phyloP scores from a whole-genome alignment of 1,140 invertebrate species.

The Calosoma granatense region DNA sequence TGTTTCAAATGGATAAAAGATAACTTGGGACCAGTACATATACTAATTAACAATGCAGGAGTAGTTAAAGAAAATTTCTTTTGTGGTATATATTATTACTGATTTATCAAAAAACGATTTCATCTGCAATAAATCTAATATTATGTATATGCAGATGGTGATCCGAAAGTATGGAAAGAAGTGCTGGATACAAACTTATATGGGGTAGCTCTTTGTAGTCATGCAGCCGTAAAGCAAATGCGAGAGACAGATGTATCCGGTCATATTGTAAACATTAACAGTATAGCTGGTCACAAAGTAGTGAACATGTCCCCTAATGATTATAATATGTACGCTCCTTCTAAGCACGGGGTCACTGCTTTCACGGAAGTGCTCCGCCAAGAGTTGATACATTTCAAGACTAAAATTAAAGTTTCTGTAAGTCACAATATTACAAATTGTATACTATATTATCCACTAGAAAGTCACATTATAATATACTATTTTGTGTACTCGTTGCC shows the following conservation, averaged over 20 bases:
- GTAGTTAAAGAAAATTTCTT: neutral
- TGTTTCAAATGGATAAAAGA: conserved; percentile 36
- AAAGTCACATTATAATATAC: too few species aligned
- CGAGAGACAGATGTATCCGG: conserved; percentile 44
- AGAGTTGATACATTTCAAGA: conserved; percentile 42
- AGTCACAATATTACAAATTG: conserved; percentile 19
- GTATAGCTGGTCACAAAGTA: conserved; percentile 35
- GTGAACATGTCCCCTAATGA: conserved; percentile 22
- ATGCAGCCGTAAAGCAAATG: conserved; percentile 48
- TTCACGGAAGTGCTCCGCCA: conserved; percentile 47
- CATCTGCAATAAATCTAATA: neutral
- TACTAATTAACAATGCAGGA: conserved; percentile 42
- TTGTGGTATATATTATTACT: neutral
- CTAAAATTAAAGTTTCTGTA: conserved; percentile 48
- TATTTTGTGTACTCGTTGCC: too few species aligned
- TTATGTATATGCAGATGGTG: conserved; percentile 18
- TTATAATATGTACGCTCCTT: conserved; percentile 42
- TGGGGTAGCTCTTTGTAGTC: conserved; percentile 41
- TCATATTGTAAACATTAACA: conserved; percentile 53
- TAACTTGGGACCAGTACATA: conserved; percentile 36
- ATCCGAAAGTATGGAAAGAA: conserved; percentile 33
- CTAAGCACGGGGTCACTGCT: conserved; percentile 50
- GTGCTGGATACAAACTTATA: conserved; percentile 51
- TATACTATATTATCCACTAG: neutral
- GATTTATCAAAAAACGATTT: neutral